A percentile compares a stretch with the other conserved stretches of the same genome.
These are phyloP conservation scores for Capitella teleta DNA, from an alignment of 1,140 invertebrate species.

Conservation along the genomic window DNA sequence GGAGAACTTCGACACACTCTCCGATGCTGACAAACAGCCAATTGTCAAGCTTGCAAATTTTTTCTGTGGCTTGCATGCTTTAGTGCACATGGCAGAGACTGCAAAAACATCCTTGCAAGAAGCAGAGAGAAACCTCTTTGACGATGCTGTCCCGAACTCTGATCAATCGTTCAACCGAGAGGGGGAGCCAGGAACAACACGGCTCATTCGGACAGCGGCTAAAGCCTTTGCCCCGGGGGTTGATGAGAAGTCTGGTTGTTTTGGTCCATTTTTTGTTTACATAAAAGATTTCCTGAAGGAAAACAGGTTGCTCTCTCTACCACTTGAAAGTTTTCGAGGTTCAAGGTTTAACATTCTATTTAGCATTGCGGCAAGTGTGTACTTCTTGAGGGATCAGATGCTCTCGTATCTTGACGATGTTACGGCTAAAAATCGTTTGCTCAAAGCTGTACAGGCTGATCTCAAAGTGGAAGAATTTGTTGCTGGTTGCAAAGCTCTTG, in stretches of 20 bases:
- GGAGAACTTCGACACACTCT: not conserved
- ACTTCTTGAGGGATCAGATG: not conserved
- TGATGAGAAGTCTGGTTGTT: not conserved
- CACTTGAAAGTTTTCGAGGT: not conserved
- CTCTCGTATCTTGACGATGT: not conserved
- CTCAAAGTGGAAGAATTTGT: not conserved
- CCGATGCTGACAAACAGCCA: not conserved
- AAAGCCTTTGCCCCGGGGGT: not conserved
- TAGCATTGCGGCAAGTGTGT: not conserved
- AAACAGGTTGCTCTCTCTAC: not conserved
- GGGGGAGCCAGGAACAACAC: not conserved
- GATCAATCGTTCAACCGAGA: not conserved
- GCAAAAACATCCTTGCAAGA: not conserved
- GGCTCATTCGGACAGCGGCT: not conserved
- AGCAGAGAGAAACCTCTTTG: not conserved
- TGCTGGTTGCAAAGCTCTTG: not conserved
- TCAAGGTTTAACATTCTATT: not conserved
- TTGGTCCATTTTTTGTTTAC: not conserved
- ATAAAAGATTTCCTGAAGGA: not conserved
- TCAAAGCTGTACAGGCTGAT: not conserved
- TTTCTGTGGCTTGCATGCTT: not conserved
- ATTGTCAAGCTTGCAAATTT: not conserved
- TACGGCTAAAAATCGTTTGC: not conserved
- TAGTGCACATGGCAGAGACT: not conserved
- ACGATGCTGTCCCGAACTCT: not conserved